Base-by-base conservation (phyloP, 2,797 vertebrate genomes). In the Oophaga sylvatica region DNA sequence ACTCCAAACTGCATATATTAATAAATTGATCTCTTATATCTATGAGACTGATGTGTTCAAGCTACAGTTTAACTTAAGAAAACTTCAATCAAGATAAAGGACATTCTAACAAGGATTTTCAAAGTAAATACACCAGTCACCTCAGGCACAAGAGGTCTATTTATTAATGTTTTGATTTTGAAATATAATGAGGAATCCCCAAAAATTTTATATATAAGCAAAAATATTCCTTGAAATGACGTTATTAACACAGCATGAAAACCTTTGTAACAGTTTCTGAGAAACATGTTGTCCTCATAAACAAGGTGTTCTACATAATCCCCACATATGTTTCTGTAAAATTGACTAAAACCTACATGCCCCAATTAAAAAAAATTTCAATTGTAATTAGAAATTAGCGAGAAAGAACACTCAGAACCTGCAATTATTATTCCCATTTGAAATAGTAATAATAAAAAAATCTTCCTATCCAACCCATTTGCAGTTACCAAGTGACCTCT, bases 401-500 rank as follows among this genome's bases (percentile, higher is more conserved):
- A 82, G 65, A 41, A 82, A 68, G 56, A 35, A 71, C n/a, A 62
- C 67, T 62, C 82, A 22, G 85, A 89, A 60, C 35, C 62, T 45
- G 15, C 13, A 81, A 77, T 91, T 75, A 73, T 63, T 63, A 73
- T 63, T 63, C 87, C 29, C 65, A 53, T 9, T 89, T 84, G 13
- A 87, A 92, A 87, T 92, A 91, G 90, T 53, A 84, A 56, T 31
- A 56, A 68, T 70, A 93, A 83, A 73, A 29, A 76, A 60, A 71
- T 85, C 60, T 83, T 88, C 73, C 63, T 70, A 60, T 87, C 56
- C 76, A 89, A 89, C 90, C 90, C 90, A 31, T 89, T 87, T 89
- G 80, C 90, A 89, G 92, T 92, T 83, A 89, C 87, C 89, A 90
- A 82, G 57, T 83, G 83, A 90, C 70, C 56, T 62, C 86, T 91